phyloP scores from a whole-genome alignment of 1,140 invertebrate genomes.

The Scylla paramamosain region DNA sequence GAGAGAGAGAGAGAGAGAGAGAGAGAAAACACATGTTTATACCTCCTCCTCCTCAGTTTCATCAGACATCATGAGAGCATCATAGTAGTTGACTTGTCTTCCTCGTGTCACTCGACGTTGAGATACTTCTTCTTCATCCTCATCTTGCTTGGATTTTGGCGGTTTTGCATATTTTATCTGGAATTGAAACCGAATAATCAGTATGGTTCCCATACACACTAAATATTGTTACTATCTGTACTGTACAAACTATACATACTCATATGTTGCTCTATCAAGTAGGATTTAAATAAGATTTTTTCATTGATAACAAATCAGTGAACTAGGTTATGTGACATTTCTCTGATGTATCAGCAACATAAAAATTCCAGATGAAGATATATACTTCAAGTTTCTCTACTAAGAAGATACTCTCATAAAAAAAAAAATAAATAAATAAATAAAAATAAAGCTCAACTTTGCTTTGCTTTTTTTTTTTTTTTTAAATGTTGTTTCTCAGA shows the following conservation, averaged over 20 bases:
- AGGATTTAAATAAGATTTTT: background rate
- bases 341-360: too few relatives aligned
- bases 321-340: too few relatives aligned
- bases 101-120: slow-evolving; percentile 74
- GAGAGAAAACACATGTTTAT: background rate
- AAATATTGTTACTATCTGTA: background rate
- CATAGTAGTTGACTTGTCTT: slow-evolving; percentile 75
- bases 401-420: too few relatives aligned
- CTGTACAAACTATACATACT: background rate
- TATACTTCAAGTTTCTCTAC: too few relatives aligned
- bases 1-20: background rate
- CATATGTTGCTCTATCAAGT: background rate
- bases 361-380: too few relatives aligned
- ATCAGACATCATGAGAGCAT: slow-evolving; percentile 77
- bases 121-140: slow-evolving; percentile 63
- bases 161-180: slow-evolving; percentile 77
- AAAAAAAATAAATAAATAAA: too few relatives aligned
- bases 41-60: slow-evolving; percentile 76
- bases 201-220: too few relatives aligned
- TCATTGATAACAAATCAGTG: too few relatives aligned
- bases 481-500: too few relatives aligned
- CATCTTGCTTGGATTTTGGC: slow-evolving; percentile 69
- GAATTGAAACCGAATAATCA: background rate
- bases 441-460: too few relatives aligned
- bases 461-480: too few relatives aligned